Evolutionary conservation across 1,140 invertebrate species (phyloP).

Genomic region (Hermetia illucens): DNA sequence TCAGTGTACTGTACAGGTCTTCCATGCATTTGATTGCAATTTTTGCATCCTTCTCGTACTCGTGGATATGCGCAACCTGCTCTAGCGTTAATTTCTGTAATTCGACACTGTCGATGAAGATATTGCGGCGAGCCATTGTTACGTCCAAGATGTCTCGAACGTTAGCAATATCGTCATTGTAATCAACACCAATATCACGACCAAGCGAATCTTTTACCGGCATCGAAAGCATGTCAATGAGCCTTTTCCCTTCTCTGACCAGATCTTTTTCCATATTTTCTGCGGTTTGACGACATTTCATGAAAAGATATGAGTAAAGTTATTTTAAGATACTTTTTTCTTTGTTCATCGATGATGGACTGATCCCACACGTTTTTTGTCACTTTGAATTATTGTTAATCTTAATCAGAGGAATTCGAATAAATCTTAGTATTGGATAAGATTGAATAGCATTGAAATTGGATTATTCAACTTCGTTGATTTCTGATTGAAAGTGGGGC

Average conservation of each 20-base stretch:
- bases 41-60: constrained; percentile 59
- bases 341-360: too few relatives aligned
- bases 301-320: too few relatives aligned
- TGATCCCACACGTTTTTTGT: too few relatives aligned
- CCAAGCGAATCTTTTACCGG: constrained; percentile 66
- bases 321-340: too few relatives aligned
- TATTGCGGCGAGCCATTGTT: constrained; percentile 45
- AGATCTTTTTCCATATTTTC: constrained; percentile 50
- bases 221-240: constrained; percentile 64
- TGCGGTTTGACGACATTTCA: too few relatives aligned
- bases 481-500: too few relatives aligned
- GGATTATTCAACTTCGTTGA: too few relatives aligned
- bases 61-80: constrained; percentile 56
- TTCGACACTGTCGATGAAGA: constrained; percentile 53
- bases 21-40: constrained; percentile 62
- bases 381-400: too few relatives aligned
- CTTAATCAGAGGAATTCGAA: too few relatives aligned
- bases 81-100: constrained; percentile 59
- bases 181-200: constrained; percentile 56
- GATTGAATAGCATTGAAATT: too few relatives aligned
- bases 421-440: too few relatives aligned
- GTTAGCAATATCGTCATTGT: constrained; percentile 53
- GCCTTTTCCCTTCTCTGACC: constrained; percentile 60
- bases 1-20: constrained; percentile 54
- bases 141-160: constrained; percentile 51